These are phyloP conservation scores for Gadopsis marmoratus DNA, from an alignment of 2,797 vertebrate genomes.

Conservation along the genomic window DNA sequence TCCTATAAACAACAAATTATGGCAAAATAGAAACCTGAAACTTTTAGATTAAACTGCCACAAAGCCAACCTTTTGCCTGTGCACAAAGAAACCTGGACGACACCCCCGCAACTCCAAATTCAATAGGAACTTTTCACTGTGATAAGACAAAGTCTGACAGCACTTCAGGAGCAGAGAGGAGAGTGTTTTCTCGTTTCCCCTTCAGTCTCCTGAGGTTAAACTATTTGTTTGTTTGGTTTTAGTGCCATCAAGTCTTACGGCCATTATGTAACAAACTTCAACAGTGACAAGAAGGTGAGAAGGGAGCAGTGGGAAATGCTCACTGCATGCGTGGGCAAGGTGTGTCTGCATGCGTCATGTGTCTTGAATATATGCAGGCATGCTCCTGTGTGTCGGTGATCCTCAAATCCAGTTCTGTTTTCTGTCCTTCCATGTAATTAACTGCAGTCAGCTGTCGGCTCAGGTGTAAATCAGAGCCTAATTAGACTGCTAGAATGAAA, in stretches of 20 bases:
- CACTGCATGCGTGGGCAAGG: background rate
- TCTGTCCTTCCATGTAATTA: constrained; percentile 38
- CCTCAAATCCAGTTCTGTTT: constrained; percentile 25
- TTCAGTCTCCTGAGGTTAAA: constrained; percentile 34
- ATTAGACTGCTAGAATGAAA: constrained; percentile 49
- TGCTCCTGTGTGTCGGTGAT: constrained; percentile 22
- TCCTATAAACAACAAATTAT: background rate
- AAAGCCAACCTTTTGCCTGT: constrained; percentile 15
- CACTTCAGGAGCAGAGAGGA: constrained; percentile 23
- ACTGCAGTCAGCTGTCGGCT: constrained; percentile 51
- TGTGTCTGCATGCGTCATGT: constrained; percentile 25
- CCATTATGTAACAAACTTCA: constrained; percentile 28
- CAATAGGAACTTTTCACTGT: constrained; percentile 26
- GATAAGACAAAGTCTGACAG: constrained; percentile 44
- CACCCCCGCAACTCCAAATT: constrained; percentile 14
- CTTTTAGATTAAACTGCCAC: constrained; percentile 12
- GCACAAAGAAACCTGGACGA: constrained; percentile 18
- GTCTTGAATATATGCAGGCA: background rate
- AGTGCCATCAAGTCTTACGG: background rate
- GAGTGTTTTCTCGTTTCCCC: constrained; percentile 49
- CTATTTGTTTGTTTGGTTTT: constrained; percentile 43
- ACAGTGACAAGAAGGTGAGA: constrained; percentile 27
- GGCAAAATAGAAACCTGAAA: constrained; percentile 9
- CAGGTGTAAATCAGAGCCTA: constrained; percentile 48
- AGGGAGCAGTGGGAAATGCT: constrained; percentile 9